Evolutionary conservation across 2,797 vertebrate genomes (phyloP).

Genomic region (Alectoris magna): DNA sequence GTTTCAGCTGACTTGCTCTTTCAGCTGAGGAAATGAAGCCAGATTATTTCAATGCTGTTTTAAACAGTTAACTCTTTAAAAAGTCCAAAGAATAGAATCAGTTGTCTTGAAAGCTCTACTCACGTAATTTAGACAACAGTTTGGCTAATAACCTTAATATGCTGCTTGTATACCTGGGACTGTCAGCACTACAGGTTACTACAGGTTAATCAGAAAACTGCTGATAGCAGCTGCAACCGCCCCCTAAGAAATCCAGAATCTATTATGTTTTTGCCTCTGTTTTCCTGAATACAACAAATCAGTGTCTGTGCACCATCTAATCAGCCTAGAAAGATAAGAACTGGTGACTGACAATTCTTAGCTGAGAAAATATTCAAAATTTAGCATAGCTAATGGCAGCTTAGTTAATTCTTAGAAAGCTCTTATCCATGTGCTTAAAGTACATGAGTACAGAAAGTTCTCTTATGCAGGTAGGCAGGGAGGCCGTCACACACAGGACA

Average conservation of each 20-base stretch:
- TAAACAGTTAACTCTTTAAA: neutral
- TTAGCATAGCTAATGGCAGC: neutral
- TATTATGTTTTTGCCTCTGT: neutral
- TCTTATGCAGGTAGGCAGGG: neutral
- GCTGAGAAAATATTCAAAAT: slow-evolving; percentile 16
- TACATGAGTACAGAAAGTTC: neutral
- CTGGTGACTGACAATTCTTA: neutral
- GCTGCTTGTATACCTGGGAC: slow-evolving; percentile 5
- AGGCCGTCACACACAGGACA: neutral
- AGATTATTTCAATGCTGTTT: slow-evolving; percentile 50
- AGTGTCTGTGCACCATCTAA: slow-evolving; percentile 11
- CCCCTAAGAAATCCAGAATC: neutral
- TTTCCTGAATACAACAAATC: slow-evolving; percentile 2
- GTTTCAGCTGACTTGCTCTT: slow-evolving; percentile 62
- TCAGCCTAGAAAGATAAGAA: slow-evolving; percentile 1
- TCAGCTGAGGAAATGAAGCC: slow-evolving; percentile 57
- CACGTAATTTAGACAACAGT: slow-evolving; percentile 48
- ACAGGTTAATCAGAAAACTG: slow-evolving; percentile 47
- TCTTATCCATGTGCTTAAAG: neutral
- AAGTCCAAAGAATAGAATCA: neutral
- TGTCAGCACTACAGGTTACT: slow-evolving; percentile 29
- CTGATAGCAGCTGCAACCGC: slow-evolving; percentile 15
- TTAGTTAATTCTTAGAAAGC: slow-evolving; percentile 32
- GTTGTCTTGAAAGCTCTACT: slow-evolving; percentile 33
- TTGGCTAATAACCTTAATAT: slow-evolving; percentile 42